These are phyloP conservation scores for Laspeyria flexula DNA, from an alignment of 2,888 invertebrate genomes.

Conservation along the genomic window DNA sequence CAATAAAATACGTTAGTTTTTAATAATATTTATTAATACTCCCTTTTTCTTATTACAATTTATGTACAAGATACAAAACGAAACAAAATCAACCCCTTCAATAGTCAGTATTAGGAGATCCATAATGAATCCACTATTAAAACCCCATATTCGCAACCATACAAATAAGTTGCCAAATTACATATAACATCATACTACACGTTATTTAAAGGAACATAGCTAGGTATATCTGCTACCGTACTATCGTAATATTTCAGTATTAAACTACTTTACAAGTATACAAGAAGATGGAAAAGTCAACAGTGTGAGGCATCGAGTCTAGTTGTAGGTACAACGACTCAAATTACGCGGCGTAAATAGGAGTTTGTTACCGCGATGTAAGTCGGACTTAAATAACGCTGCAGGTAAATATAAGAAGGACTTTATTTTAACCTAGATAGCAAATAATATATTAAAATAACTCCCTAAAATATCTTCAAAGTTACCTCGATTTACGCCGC, in stretches of 20 bases:
- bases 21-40: constrained; percentile 79
- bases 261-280: constrained; percentile 77
- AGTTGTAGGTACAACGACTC: constrained; percentile 42
- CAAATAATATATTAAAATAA: no score
- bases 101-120: constrained; percentile 33
- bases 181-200: constrained; percentile 70
- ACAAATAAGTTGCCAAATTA: constrained; percentile 65
- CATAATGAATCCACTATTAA: constrained; percentile 19
- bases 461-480: constrained; percentile 29
- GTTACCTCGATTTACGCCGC: constrained; percentile 36
- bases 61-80: constrained; percentile 82
- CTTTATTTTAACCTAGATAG: no score
- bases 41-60: constrained; percentile 72
- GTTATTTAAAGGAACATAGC: constrained; percentile 74
- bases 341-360: constrained; percentile 31
- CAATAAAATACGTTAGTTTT: constrained; percentile 47
- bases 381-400: neutral
- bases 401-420: no score
- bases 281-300: constrained; percentile 69
- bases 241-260: constrained; percentile 65
- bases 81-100: constrained; percentile 44
- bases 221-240: constrained; percentile 73
- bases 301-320: constrained; percentile 53
- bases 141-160: constrained; percentile 45
- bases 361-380: constrained; percentile 3